Conservation (phyloP, 2,797 vertebrate species). For the Salarias fasciatus region DNA sequence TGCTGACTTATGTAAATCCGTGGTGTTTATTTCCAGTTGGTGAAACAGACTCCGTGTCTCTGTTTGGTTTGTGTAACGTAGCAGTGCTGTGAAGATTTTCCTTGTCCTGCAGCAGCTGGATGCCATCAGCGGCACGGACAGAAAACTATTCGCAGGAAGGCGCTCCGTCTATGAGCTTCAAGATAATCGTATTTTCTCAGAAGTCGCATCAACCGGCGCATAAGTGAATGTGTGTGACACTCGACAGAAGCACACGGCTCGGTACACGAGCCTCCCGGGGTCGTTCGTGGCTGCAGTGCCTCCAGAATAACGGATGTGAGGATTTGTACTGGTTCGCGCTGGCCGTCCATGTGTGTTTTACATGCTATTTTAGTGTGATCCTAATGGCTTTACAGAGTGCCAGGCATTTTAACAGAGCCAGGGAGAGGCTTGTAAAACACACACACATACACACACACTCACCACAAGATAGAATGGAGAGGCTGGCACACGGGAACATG, state of each 20-base stretch:
- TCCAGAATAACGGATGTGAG: constrained; percentile 21
- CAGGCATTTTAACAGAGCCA: constrained; percentile 77
- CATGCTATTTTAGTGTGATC: constrained; percentile 71
- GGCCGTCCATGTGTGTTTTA: constrained; percentile 62
- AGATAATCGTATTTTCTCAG: too few relatives aligned
- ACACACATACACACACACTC: constrained; percentile 56
- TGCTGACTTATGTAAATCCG: constrained; percentile 8
- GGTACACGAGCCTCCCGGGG: constrained; percentile 16
- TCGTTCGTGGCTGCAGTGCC: constrained; percentile 9
- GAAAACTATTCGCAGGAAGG: too few relatives aligned
- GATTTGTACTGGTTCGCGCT: constrained; percentile 27
- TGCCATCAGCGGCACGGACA: too few relatives aligned
- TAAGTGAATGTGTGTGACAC: neutral
- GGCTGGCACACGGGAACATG: constrained; percentile 63
- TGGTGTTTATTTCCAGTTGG: neutral
- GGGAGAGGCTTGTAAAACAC: constrained; percentile 72
- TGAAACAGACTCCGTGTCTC: too few relatives aligned
- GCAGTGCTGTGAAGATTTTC: too few relatives aligned
- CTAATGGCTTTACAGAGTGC: constrained; percentile 78
- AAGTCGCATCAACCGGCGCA: too few relatives aligned
- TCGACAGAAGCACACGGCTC: constrained; percentile 20
- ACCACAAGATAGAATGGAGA: constrained; percentile 69
- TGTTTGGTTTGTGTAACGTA: too few relatives aligned
- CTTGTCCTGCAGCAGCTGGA: too few relatives aligned
- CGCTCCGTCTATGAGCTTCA: too few relatives aligned